Conservation (phyloP, 2,113 vertebrate species). For the Cricetomys ansorgei region DNA sequence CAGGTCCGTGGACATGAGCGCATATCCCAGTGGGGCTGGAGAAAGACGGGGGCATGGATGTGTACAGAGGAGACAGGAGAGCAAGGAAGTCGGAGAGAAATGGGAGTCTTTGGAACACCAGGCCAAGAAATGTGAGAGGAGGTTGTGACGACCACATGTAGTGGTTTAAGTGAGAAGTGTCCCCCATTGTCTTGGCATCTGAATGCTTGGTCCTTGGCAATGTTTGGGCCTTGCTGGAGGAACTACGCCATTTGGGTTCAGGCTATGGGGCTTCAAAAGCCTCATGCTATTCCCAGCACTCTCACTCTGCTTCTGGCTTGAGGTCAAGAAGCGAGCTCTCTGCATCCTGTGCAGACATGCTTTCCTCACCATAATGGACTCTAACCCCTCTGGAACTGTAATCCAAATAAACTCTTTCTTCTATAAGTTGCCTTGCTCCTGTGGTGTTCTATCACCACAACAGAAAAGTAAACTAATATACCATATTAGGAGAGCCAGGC, state of each 20-base stretch:
- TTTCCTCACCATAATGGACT: not conserved
- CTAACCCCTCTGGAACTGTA: not conserved
- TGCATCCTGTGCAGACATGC: not conserved
- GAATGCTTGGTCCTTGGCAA: not conserved
- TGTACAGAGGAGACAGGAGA: not conserved
- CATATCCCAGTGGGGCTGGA: accelerated
- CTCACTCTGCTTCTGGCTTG: not conserved
- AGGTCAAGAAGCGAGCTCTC: not conserved
- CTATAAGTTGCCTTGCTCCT: not conserved
- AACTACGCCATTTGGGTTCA: too few relatives aligned
- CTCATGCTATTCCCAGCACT: not conserved
- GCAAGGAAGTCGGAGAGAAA: not conserved
- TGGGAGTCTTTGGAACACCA: too few relatives aligned
- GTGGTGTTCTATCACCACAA: not conserved
- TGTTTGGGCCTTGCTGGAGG: not conserved
- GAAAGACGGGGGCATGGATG: accelerated
- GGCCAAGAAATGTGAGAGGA: not conserved
- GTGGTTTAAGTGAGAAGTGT: not conserved
- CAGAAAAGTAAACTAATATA: not conserved
- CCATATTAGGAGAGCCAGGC: not conserved
- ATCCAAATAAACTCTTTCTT: not conserved
- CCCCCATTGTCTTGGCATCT: not conserved
- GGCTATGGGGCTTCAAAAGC: not conserved
- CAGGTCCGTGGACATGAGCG: not conserved
- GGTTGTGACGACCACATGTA: not conserved